Base-by-base conservation (phyloP, 2,888 invertebrate species). In the Pheosia tremula region DNA sequence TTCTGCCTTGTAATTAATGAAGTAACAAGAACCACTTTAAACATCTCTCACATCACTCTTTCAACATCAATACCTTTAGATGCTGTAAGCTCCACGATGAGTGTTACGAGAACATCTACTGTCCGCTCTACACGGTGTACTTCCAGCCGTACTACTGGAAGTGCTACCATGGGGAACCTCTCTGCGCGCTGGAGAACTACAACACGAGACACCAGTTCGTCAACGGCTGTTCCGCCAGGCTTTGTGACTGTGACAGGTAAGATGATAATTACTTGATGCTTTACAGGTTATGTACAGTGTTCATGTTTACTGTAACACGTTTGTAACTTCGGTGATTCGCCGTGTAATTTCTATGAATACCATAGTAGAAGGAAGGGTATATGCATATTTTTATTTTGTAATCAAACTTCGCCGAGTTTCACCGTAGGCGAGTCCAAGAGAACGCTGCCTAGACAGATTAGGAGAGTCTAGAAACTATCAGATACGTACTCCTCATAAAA, bases 71-170 rank as follows among this genome's bases (percentile, higher is more conserved):
- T 13, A n/a, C 5, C 50, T 13, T 78, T 90, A 96, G 96, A 75
- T 98, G 98, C 85, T 98, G 98, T 82, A 96, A 96, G 78, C 94
- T 96, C 82, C 98, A 98, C 85, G 98, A 98, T 88, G 95, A 96
- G 88, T 98, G 98, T 85, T 98, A 98, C 86, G 95, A 96, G 71
- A 94, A 95, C 60, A 96, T 97, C 60, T 96, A 95, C 78, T 98
- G 98, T 78, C 96, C 97, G 4, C 95, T 96, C 83, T 96, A 96
- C 86, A 94, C 97, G 24, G 96, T 97, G 64, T 98, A 98, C 91
- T 96, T 98, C 81, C 96, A 97, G 69, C 97, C 97, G 3, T 98
- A 98, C 85, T 95, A 96, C 76, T 98, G 98, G 98, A 96, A 96
- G 81, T 98, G 98, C 85, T 96, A 96, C 86, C 94, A 94, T 9